Evolutionary conservation across 2,797 vertebrate species (phyloP).

Genomic region (Anniella stebbinsi): DNA sequence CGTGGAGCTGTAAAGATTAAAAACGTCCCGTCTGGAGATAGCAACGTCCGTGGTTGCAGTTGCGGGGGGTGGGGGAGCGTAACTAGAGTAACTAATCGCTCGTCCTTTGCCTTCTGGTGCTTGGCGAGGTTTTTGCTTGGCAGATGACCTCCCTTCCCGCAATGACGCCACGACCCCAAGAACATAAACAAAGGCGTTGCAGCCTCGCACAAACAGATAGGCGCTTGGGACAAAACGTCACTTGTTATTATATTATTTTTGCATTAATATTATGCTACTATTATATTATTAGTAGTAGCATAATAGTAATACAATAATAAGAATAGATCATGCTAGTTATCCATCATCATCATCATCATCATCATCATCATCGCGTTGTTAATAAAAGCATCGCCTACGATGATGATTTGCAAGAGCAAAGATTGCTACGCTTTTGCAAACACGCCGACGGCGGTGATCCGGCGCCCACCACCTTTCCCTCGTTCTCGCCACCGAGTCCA

Average conservation of each 20-base stretch:
- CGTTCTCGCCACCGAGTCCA: neutral
- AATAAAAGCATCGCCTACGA: too few species aligned
- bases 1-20: neutral
- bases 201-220: neutral
- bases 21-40: neutral
- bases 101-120: neutral
- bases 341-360: too few species aligned
- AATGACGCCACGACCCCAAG: slow-evolving; percentile 25
- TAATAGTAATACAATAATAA: too few species aligned
- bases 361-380: too few species aligned
- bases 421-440: neutral
- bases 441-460: neutral
- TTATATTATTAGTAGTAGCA: too few species aligned
- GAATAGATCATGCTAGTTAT: too few species aligned
- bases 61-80: neutral
- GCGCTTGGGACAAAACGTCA: neutral
- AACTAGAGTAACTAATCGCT: too few species aligned
- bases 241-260: neutral
- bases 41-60: neutral
- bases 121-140: too few species aligned
- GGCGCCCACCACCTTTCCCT: neutral
- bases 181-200: neutral
- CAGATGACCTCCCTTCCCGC: neutral
- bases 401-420: neutral
- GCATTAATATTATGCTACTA: too few species aligned